These are phyloP conservation scores for Parazoanthus atlanticus DNA, from an alignment of 92 coral and sea anemone species.

Conservation along the genomic window DNA sequence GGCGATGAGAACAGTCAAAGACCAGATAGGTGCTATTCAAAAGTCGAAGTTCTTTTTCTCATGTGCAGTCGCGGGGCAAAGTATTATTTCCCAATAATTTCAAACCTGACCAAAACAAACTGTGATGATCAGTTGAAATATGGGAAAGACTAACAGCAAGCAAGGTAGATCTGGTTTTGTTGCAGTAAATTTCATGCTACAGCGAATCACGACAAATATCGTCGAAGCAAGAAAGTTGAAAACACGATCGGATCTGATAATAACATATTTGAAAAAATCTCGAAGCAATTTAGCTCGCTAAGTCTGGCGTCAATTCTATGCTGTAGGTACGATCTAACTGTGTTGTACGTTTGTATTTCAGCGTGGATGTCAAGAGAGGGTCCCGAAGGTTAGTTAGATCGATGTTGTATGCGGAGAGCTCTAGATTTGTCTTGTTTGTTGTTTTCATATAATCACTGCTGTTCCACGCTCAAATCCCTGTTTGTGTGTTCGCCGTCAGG, in stretches of 20 bases:
- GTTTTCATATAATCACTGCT: conserved; percentile 25
- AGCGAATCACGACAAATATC: conserved; percentile 6
- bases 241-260: conserved; percentile 56
- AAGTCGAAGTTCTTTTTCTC: conserved; percentile 31
- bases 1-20: conserved; percentile 33
- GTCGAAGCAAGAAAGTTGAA: conserved; percentile 47
- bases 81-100: background rate
- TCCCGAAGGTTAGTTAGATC: conserved; percentile 84
- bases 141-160: conserved; percentile 89
- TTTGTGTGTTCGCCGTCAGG: conserved; percentile 63
- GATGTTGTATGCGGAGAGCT: background rate
- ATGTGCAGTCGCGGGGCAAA: conserved; percentile 32
- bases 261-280: conserved; percentile 49
- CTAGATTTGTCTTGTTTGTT: conserved; percentile 56
- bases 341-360: conserved; percentile 52
- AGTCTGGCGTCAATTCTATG: conserved; percentile 22
- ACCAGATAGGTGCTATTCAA: conserved; percentile 22
- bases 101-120: conserved; percentile 26
- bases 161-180: conserved; percentile 67
- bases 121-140: conserved; percentile 40
- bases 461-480: conserved; percentile 29
- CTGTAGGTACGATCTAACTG: conserved; percentile 24
- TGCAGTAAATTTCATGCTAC: conserved; percentile 24
- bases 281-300: background rate
- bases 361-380: conserved; percentile 99